Evolutionary conservation across 2,888 invertebrate species (phyloP).

Genomic region (Pasiphila rectangulata): DNA sequence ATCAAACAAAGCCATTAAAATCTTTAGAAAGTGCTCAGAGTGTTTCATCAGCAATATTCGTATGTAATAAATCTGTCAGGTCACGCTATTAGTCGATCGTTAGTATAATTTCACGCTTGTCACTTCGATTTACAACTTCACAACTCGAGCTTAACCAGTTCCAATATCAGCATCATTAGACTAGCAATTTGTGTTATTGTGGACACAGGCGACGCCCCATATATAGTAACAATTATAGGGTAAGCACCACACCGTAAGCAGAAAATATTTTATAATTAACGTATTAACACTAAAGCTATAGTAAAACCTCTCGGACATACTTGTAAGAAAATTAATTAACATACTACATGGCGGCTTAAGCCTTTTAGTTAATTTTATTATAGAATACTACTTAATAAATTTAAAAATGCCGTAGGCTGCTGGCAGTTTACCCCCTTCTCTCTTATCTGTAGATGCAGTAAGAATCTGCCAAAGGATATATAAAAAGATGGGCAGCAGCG

Average conservation of each 20-base stretch:
- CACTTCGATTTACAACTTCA: constrained; percentile 27
- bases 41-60: neutral
- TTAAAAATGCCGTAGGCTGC: too few relatives aligned
- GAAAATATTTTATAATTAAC: constrained; percentile 33
- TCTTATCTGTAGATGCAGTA: too few relatives aligned
- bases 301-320: too few relatives aligned
- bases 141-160: constrained; percentile 35
- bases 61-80: constrained; percentile 7
- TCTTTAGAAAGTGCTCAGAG: neutral
- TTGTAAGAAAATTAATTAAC: too few relatives aligned
- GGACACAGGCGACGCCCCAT: constrained; percentile 34
- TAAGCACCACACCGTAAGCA: constrained; percentile 17
- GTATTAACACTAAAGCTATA: too few relatives aligned
- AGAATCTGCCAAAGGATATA: too few relatives aligned
- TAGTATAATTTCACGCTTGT: constrained; percentile 40
- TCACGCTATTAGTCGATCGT: constrained; percentile 34
- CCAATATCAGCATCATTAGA: constrained; percentile 49
- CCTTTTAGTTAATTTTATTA: too few relatives aligned
- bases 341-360: too few relatives aligned
- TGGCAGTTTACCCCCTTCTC: too few relatives aligned
- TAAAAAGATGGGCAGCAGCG: too few relatives aligned
- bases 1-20: neutral
- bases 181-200: constrained; percentile 31
- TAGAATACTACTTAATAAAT: too few relatives aligned
- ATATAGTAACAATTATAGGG: constrained; percentile 21